Evolutionary conservation across 2,113 vertebrate genomes (phyloP).

Genomic region (Mobula hypostoma): DNA sequence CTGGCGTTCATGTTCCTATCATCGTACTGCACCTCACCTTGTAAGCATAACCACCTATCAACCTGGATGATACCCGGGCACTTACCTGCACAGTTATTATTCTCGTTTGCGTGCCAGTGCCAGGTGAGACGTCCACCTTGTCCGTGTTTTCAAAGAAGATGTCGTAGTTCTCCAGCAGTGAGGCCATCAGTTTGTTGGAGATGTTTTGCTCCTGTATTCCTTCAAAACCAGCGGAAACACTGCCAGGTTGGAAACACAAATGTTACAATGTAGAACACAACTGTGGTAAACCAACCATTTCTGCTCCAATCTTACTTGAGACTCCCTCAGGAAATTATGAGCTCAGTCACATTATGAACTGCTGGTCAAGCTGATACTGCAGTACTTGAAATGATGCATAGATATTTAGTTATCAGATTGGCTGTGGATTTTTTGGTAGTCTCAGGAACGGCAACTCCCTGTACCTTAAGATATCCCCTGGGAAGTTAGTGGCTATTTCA

Average conservation of each 20-base stretch:
- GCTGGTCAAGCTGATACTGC: neutral
- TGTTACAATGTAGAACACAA: neutral
- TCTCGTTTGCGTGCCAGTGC: constrained; percentile 48
- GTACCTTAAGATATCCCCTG: neutral
- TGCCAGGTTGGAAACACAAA: constrained; percentile 46
- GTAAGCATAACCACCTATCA: neutral
- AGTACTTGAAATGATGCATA: neutral
- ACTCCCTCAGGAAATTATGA: neutral
- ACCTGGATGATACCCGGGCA: constrained; percentile 35
- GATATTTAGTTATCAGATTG: neutral
- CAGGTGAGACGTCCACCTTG: constrained; percentile 45
- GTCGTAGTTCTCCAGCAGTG: constrained; percentile 74
- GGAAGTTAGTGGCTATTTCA: neutral
- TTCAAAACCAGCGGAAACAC: constrained; percentile 72
- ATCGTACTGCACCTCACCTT: neutral
- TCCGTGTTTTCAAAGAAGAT: constrained; percentile 63
- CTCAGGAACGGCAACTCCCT: neutral
- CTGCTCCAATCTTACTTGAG: neutral
- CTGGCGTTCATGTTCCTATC: neutral
- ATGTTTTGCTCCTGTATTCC: constrained; percentile 78
- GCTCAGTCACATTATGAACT: neutral
- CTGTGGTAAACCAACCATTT: neutral
- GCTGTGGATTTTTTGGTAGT: neutral
- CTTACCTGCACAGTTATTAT: constrained; percentile 72
- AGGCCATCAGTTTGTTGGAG: constrained; percentile 82